Base-by-base conservation (phyloP, 1,140 invertebrate species). In the Lepidurus couesii region DNA sequence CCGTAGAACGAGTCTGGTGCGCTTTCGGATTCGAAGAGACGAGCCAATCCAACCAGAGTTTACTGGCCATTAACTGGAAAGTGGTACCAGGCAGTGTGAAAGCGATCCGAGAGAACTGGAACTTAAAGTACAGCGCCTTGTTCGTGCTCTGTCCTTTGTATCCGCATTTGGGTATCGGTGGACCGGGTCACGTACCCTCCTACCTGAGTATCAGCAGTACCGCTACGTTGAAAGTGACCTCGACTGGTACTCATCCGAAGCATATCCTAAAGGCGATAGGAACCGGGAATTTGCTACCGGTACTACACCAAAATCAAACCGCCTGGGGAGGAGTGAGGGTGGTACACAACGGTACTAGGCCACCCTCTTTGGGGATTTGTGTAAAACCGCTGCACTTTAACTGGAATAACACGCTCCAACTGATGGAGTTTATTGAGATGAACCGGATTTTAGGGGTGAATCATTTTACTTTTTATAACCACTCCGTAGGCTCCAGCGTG, bases 401-500 rank as follows among this genome's bases (percentile, higher is more conserved):
- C 80, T 98, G 96, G 85, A 92, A 95, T 83, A 88, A 90, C 82
- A 90, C 90, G 1, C 81, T 86, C 73, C 93, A 95, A 86, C 86
- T 98, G 79, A 87, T 97, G 78, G 95, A 98, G 86, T 97, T 96
- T 87, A 90, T 98, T 79, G 96, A 98, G 86, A 86, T 98, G 75
- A 95, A 98, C 83, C 88, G 89, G 8, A 84, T 98, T 21, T 86
- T 98, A 75, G 96, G 96, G 1, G 93, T 93, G 1, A 90, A 90
- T 42, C 93, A 95, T 84, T 95, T 98, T 83, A 93, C 93, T 42
- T 91, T 98, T 83, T 98, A 97, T 87, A 97, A 98, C 84, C 91
- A 96, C 83, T 95, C 95, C 0, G 86, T 96, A 42, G 93, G 94
- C 7, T 83, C 87, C 1, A 90, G 92, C 74, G 93, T 95, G 0